phyloP scores from a whole-genome alignment of 1,140 invertebrate species.

The Akabosia matsudoensis region DNA sequence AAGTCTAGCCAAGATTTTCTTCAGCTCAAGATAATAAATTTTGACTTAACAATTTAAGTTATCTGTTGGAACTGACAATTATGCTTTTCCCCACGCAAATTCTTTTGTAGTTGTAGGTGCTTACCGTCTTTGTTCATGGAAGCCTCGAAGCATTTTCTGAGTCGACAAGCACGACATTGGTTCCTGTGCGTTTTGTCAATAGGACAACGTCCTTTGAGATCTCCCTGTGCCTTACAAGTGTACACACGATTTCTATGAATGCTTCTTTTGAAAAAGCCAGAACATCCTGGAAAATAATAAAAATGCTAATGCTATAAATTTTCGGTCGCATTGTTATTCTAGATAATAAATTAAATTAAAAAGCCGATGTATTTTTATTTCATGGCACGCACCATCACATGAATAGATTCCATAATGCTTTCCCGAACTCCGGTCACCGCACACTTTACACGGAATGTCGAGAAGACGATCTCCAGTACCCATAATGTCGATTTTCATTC shows the following conservation, averaged over 20 bases:
- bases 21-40: background rate
- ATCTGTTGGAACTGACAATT: too few relatives aligned
- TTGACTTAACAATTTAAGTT: background rate
- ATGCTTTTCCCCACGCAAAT: background rate
- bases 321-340: background rate
- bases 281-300: slow-evolving; percentile 68
- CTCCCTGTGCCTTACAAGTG: slow-evolving; percentile 91
- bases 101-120: slow-evolving; percentile 48
- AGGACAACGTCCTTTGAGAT: slow-evolving; percentile 86
- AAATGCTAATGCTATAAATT: background rate
- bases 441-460: slow-evolving; percentile 94
- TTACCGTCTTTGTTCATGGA: slow-evolving; percentile 99
- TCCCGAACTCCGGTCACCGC: slow-evolving; percentile 91
- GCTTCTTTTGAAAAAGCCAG: slow-evolving; percentile 94
- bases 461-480: slow-evolving; percentile 75
- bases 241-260: slow-evolving; percentile 93
- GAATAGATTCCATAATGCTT: slow-evolving; percentile 97
- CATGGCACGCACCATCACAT: slow-evolving; percentile 73
- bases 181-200: slow-evolving; percentile 96
- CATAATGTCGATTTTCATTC: slow-evolving; percentile 18
- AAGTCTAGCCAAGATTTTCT: background rate
- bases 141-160: slow-evolving; percentile 94
- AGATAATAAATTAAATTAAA: slow-evolving; percentile 10
- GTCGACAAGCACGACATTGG: slow-evolving; percentile 91
- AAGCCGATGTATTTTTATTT: background rate